phyloP scores from a whole-genome alignment of 2,113 vertebrate genomes.

The Alectura lathami region DNA sequence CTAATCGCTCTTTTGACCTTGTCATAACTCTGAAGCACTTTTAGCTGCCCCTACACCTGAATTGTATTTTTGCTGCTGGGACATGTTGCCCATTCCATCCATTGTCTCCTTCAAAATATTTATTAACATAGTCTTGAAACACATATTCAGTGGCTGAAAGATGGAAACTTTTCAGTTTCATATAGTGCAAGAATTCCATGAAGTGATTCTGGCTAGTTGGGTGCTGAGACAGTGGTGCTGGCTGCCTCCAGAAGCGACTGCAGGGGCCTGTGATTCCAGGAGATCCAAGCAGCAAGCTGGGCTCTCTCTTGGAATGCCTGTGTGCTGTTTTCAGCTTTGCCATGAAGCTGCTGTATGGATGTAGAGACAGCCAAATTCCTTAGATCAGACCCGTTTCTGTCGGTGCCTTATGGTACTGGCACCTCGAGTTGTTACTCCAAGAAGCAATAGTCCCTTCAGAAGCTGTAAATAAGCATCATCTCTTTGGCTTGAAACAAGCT shows the following conservation, averaged over 20 bases:
- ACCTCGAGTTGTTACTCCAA: not conserved
- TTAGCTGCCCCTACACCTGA: not conserved
- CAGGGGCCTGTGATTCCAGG: not conserved
- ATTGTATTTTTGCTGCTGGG: not conserved
- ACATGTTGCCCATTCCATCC: not conserved
- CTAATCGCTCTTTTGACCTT: not conserved
- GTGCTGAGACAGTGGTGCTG: not conserved
- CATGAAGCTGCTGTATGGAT: not conserved
- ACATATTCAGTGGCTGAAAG: not conserved
- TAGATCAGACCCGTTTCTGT: not conserved
- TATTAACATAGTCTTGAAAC: not conserved
- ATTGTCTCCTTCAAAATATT: not conserved
- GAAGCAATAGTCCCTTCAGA: not conserved
- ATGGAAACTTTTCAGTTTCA: not conserved
- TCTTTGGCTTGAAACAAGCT: not conserved
- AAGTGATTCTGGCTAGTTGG: not conserved
- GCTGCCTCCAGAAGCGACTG: not conserved
- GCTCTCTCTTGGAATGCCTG: not conserved
- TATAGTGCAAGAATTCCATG: not conserved
- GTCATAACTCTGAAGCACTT: not conserved
- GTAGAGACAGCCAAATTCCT: not conserved
- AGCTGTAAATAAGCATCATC: not conserved
- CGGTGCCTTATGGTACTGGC: not conserved
- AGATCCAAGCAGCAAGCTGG: no score
- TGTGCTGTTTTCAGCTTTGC: not conserved